Base-by-base conservation (phyloP, 1,140 invertebrate genomes). In the Anastatus disparis region DNA sequence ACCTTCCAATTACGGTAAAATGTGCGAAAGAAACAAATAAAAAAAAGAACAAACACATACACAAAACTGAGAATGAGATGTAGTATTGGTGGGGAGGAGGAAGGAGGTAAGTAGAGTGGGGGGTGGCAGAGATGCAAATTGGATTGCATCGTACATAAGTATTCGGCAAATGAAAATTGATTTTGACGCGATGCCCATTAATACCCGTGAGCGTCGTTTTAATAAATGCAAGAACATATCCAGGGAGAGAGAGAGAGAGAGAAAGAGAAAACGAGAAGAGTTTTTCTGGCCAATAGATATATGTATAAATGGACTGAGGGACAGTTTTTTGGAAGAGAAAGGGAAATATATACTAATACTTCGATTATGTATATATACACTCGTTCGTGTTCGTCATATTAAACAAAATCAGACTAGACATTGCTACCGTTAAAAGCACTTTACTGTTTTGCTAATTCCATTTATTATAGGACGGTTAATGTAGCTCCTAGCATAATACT, bases 121-220 rank as follows among this genome's bases (percentile, higher is more conserved):
- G 13, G 20, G 17, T 73, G 61, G 73, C 73, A 75, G 71, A 65
- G 71, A 75, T 80, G 81, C 79, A 84, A 84, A 84, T 84, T 83
- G 83, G 78, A 83, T 84, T 82, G 83, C 79, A 81, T 77, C 78
- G 79, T 83, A 84, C 82, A 83, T 83, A 83, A 83, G 82, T 85
- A 84, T 84, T 82, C 77, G 77, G 74, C 77, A 82, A 85, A 83
- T 84, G 82, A 85, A 84, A 85, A 85, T 84, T 83, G 81, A 84
- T 83, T 84, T 79, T 83, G 83, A 85, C 80, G 79, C 78, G 79
- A 76, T 78, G 77, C 82, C n/a, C 81, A 83, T 85, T 84, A 84
- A 84, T 85, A 84, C 79, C 75, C 73, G 77, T 77, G 76, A 77
- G 71, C 67, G 74, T 52, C 55, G 68, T 69, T 67, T 70, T 56